Evolutionary conservation across 2,113 vertebrate species (phyloP), one percentile per base, ranked within the genome.

Genomic region (Melozone crissalis): DNA sequence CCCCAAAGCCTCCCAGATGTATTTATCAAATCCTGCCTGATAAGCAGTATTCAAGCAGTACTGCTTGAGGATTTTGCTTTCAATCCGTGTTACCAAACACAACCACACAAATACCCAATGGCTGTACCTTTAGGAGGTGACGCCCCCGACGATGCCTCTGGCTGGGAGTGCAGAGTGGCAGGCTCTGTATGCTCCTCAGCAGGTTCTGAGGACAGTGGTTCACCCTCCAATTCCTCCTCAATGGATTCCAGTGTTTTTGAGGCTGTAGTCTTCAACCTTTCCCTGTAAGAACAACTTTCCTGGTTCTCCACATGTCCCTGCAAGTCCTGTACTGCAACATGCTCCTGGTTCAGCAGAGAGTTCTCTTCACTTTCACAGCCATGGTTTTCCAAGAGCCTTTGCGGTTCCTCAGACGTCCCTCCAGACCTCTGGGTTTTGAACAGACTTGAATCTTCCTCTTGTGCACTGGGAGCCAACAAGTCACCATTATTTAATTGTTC

Each of bases 171-270:
- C 49, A 35, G 21, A 74, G n/a, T 4, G 0, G 37, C 16, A 33
- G 78, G 75, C 16, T 94, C 87, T 31, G 13, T 12, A 4, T 16
- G 46, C 2, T 6, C 59, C 62, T 91, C 86, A 35, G 54, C 1
- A 1, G 69, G 51, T 57, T 39, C 91, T 3, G 63, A 88, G 27
- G 92, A 68, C 44, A 77, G 54, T 41, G 73, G 39, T 76, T 72
- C 84, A 82, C 55, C 47, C n/a, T 90, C 90, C 81, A 87, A 61
- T 30, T 95, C 82, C 69, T 93, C 88, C 71, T 77, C 35, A 77
- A 91, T 88, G 39, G 93, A 93, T 72, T 97, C 92, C 88, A 87
- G 95, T 94, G 94, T 49, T 89, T 87, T 84, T 43, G 58, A 78
- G 71, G 91, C 33, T 77, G 23, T 1, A 33, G 37, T 24, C 82